phyloP scores from a whole-genome alignment of 2,113 vertebrate genomes.

The Mobula hypostoma region DNA sequence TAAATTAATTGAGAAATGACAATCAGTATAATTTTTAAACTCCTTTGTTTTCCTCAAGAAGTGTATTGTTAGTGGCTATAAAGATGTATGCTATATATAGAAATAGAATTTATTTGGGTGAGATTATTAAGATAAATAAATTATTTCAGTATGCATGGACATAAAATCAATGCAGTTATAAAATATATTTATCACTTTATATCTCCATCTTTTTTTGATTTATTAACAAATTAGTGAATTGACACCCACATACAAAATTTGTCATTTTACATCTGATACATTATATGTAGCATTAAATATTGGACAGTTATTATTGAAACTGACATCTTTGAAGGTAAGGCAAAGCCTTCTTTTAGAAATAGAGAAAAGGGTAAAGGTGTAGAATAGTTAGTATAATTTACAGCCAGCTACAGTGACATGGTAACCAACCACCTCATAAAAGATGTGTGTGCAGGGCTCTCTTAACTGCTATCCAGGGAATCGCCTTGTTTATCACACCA shows the following conservation, averaged over 20 bases:
- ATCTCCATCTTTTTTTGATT: background rate
- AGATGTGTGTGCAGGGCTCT: conserved; percentile 36
- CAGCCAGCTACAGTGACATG: conserved; percentile 35
- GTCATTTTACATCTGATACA: background rate
- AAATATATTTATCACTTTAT: background rate
- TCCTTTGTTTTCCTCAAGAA: background rate
- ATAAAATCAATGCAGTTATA: background rate
- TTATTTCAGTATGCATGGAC: background rate
- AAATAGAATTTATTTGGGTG: background rate
- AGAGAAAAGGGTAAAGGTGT: conserved; percentile 31
- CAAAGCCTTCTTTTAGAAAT: background rate
- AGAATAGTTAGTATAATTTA: conserved; percentile 39
- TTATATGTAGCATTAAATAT: background rate
- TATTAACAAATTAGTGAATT: background rate
- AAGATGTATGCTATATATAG: background rate
- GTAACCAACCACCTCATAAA: conserved; percentile 35
- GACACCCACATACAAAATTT: background rate
- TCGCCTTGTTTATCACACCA: conserved; percentile 37
- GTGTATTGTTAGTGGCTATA: background rate
- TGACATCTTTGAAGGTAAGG: background rate
- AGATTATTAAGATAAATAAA: background rate
- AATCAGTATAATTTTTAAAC: background rate
- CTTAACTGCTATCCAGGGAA: conserved; percentile 38
- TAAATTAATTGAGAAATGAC: background rate
- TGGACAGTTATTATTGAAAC: background rate